These are phyloP conservation scores for Oxyura jamaicensis DNA, from an alignment of 2,113 vertebrate species.

Conservation along the genomic window DNA sequence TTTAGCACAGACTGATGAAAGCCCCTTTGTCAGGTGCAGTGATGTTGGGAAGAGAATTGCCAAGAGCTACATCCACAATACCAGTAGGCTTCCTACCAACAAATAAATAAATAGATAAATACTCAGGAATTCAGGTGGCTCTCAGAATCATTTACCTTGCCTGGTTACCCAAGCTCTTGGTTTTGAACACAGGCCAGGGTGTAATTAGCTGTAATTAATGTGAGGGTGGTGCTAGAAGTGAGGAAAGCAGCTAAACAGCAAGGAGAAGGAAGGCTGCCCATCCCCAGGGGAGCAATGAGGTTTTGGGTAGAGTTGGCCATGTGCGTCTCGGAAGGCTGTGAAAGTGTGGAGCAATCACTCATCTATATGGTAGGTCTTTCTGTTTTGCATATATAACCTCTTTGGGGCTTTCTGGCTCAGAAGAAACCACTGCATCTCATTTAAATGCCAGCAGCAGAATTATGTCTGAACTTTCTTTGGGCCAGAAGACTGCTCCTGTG, in stretches of 20 bases:
- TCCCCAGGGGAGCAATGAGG: background rate
- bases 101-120: background rate
- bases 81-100: background rate
- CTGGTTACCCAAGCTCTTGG: background rate
- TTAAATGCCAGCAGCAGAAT: background rate
- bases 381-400: background rate
- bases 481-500: background rate
- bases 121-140: background rate
- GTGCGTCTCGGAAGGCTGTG: background rate
- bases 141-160: background rate
- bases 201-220: slow-evolving; percentile 1
- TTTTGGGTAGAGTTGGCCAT: background rate
- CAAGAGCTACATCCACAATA: background rate
- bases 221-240: background rate
- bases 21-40: background rate
- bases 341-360: background rate
- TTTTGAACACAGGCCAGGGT: background rate
- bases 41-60: background rate
- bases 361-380: background rate
- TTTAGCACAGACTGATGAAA: background rate
- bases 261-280: background rate
- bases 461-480: background rate
- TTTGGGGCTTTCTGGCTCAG: background rate
- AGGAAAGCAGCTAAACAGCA: background rate
- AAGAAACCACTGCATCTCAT: background rate